These are phyloP conservation scores for Leptopterna dolabrata DNA, from an alignment of 2,888 invertebrate species.

Conservation along the genomic window DNA sequence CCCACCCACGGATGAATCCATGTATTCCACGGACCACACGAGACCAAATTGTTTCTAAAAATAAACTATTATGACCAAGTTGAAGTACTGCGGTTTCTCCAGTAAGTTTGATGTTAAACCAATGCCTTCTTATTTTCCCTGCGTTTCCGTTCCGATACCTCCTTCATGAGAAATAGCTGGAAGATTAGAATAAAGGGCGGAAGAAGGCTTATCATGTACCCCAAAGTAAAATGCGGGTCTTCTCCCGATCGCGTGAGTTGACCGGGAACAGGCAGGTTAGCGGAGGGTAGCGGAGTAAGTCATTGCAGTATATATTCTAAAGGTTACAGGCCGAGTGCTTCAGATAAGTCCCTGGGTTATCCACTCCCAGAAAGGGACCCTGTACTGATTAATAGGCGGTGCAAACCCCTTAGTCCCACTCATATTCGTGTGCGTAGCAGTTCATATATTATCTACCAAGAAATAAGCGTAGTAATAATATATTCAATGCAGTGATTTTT, in stretches of 20 bases:
- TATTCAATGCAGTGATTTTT: too few relatives aligned
- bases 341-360: slow-evolving; percentile 19
- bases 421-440: not conserved
- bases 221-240: slow-evolving; percentile 2
- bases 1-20: too few relatives aligned
- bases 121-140: not conserved
- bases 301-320: slow-evolving; percentile 34
- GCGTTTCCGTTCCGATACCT: not conserved
- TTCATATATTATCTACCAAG: too few relatives aligned
- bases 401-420: slow-evolving; percentile 4
- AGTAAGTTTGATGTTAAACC: not conserved
- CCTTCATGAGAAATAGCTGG: slow-evolving; percentile 5
- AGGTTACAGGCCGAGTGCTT: slow-evolving; percentile 14
- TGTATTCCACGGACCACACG: too few relatives aligned
- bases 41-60: too few relatives aligned
- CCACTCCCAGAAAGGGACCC: slow-evolving; percentile 16
- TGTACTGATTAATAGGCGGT: slow-evolving; percentile 31
- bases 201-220: slow-evolving; percentile 22
- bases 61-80: too few relatives aligned
- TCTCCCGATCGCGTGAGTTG: slow-evolving; percentile 5
- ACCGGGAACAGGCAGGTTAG: slow-evolving; percentile 9
- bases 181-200: not conserved
- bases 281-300: not conserved
- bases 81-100: not conserved
- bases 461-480: too few relatives aligned